Percentiles rank a stretch among this genome's conserved stretches.
phyloP scores from a whole-genome alignment of 53 echinoderm and acorn worm species.

The Arbacia lixula region DNA sequence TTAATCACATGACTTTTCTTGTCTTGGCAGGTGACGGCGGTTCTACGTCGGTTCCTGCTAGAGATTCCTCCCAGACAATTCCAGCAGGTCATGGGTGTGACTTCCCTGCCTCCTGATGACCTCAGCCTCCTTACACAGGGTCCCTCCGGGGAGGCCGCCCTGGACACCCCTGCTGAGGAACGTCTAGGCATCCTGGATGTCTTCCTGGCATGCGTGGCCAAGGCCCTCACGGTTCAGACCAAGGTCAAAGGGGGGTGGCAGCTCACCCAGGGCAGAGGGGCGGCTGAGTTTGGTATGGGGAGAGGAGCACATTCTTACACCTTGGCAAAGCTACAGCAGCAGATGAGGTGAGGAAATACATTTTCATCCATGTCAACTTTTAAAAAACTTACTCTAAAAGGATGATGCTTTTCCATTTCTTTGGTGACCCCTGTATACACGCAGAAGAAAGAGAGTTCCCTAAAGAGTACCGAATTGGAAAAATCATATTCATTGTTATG shows the following conservation, averaged over 20 bases:
- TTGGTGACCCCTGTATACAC: too few relatives aligned
- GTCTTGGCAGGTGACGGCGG: conserved; percentile 76
- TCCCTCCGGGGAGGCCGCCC: conserved; percentile 43
- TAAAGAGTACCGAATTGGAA: too few relatives aligned
- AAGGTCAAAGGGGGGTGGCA: conserved; percentile 85
- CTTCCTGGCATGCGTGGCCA: conserved; percentile 90
- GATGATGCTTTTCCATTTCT: too few relatives aligned
- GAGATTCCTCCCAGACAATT: conserved; percentile 89
- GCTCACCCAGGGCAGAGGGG: conserved; percentile 11
- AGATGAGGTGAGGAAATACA: conserved; percentile 44
- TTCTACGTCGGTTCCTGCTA: conserved; percentile 81
- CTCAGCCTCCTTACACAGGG: conserved; percentile 80
- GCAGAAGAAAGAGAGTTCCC: too few relatives aligned
- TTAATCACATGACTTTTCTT: background rate
- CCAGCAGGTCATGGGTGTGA: conserved; percentile 77
- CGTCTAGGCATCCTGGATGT: conserved; percentile 85
- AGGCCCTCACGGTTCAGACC: conserved; percentile 89
- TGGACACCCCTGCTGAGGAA: conserved; percentile 63
- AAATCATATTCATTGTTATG: too few relatives aligned
- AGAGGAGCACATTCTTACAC: conserved; percentile 68
- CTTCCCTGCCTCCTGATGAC: conserved; percentile 75
- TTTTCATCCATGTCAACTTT: too few relatives aligned
- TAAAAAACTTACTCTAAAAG: too few relatives aligned
- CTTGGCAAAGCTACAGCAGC: conserved; percentile 71
- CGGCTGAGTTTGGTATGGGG: conserved; percentile 46